phyloP scores from a whole-genome alignment of 2,113 vertebrate species.

The Epinephelus lanceolatus region DNA sequence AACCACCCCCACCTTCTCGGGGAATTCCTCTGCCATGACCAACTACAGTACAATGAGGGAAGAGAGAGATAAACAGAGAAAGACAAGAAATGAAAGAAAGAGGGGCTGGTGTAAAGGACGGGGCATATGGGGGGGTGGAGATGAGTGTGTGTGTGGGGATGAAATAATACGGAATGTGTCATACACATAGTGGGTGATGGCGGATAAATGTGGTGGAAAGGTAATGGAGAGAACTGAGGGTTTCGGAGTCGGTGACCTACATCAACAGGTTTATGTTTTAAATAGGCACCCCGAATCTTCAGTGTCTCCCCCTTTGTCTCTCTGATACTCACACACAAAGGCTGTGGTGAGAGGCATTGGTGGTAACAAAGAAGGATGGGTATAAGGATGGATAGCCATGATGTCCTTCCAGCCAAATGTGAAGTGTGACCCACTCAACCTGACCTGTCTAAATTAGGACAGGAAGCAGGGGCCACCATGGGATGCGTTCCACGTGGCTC shows the following conservation, averaged over 20 bases:
- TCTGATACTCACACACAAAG: slow-evolving; percentile 8
- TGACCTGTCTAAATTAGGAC: slow-evolving; percentile 49
- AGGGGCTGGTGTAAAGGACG: neutral
- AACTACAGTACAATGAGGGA: slow-evolving; percentile 50
- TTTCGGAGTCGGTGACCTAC: slow-evolving; percentile 3
- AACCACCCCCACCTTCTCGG: slow-evolving; percentile 16
- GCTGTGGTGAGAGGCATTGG: neutral
- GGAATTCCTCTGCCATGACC: slow-evolving; percentile 61
- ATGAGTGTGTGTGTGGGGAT: slow-evolving; percentile 21
- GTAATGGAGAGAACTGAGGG: neutral
- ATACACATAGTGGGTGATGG: neutral
- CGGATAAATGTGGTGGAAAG: neutral
- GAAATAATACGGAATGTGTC: slow-evolving; percentile 10
- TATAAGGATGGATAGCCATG: slow-evolving; percentile 27
- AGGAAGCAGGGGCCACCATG: slow-evolving; percentile 37
- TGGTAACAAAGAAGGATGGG: slow-evolving; percentile 41
- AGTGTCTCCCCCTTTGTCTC: slow-evolving; percentile 1
- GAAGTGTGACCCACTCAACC: slow-evolving; percentile 49
- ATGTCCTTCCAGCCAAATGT: slow-evolving; percentile 20
- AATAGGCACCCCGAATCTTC: neutral
- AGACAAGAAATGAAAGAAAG: slow-evolving; percentile 51
- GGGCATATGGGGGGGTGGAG: neutral
- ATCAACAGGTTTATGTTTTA: slow-evolving; percentile 47
- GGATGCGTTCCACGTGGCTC: slow-evolving; percentile 56
- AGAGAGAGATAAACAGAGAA: slow-evolving; percentile 58